These are phyloP conservation scores for Pelosia muscerda DNA, from an alignment of 2,888 invertebrate species.

Conservation along the genomic window DNA sequence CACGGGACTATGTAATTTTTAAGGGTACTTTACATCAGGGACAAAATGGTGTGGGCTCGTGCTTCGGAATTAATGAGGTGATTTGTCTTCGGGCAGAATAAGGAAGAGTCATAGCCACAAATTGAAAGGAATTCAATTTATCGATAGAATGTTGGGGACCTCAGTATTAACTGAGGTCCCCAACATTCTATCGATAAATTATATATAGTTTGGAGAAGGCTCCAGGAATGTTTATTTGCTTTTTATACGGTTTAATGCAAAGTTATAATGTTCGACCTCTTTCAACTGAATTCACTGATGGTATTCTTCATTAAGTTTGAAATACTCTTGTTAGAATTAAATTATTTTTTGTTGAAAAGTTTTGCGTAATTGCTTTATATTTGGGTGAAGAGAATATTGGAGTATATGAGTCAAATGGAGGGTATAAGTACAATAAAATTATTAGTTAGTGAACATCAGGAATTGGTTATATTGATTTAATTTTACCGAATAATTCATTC, in stretches of 20 bases:
- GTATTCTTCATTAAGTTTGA: conserved; percentile 32
- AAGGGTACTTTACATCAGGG: conserved; percentile 49
- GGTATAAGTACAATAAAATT: neutral
- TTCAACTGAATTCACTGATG: conserved; percentile 36
- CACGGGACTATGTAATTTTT: conserved; percentile 36
- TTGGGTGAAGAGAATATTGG: neutral
- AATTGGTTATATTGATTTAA: neutral
- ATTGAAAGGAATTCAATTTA: conserved; percentile 71
- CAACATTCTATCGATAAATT: too few relatives aligned
- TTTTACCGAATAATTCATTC: neutral
- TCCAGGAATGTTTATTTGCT: conserved; percentile 58
- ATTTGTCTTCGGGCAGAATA: conserved; percentile 67
- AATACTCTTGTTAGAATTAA: conserved; percentile 20
- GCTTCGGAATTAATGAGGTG: conserved; percentile 75
- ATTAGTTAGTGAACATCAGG: neutral
- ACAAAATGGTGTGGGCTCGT: conserved; percentile 62
- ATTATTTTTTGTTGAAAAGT: conserved; percentile 12
- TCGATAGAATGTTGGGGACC: conserved; percentile 44
- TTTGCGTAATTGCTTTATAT: conserved; percentile 13
- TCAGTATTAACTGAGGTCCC: too few relatives aligned
- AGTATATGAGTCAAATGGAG: neutral
- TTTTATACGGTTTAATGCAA: conserved; percentile 52
- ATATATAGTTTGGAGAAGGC: too few relatives aligned
- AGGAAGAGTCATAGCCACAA: conserved; percentile 60
- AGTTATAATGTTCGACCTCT: conserved; percentile 41